Evolutionary conservation across 2,113 vertebrate species (phyloP).

Genomic region (Corythaixoides concolor): DNA sequence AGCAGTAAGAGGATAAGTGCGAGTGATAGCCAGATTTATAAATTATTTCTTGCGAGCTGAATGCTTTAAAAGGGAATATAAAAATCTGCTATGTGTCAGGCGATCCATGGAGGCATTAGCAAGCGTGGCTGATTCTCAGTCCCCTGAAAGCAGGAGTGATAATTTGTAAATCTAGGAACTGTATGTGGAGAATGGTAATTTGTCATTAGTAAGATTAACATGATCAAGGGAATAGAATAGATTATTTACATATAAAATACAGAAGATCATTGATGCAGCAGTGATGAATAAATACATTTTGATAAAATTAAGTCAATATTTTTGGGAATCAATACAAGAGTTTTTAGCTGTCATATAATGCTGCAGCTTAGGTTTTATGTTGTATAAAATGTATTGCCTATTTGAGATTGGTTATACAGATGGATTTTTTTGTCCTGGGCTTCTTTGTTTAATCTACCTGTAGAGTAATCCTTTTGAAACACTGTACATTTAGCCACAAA

Average conservation of each 20-base stretch:
- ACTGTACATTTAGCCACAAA: background rate
- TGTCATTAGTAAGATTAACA: conserved; percentile 85
- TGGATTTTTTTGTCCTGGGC: background rate
- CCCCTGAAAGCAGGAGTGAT: conserved; percentile 77
- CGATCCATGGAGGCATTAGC: conserved; percentile 76
- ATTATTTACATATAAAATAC: conserved; percentile 83
- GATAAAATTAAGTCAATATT: conserved; percentile 57
- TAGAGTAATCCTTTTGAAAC: conserved; percentile 15
- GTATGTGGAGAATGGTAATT: conserved; percentile 82
- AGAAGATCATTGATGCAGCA: conserved; percentile 73
- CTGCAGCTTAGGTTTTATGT: conserved; percentile 1
- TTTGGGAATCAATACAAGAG: conserved; percentile 10
- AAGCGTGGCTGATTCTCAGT: conserved; percentile 75
- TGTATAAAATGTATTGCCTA: background rate
- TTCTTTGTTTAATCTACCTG: conserved; percentile 15
- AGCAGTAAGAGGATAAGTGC: conserved; percentile 69
- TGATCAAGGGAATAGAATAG: conserved; percentile 81
- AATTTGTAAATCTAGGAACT: conserved; percentile 82
- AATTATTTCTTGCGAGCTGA: conserved; percentile 74
- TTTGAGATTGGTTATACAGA: conserved; percentile 1
- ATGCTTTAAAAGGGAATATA: conserved; percentile 75
- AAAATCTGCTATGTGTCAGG: conserved; percentile 75
- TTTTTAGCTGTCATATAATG: background rate
- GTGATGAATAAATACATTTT: conserved; percentile 73
- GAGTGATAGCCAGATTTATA: conserved; percentile 74